Evolutionary conservation across 2,797 vertebrate species (phyloP).

Genomic region (Tenualosa ilisha): DNA sequence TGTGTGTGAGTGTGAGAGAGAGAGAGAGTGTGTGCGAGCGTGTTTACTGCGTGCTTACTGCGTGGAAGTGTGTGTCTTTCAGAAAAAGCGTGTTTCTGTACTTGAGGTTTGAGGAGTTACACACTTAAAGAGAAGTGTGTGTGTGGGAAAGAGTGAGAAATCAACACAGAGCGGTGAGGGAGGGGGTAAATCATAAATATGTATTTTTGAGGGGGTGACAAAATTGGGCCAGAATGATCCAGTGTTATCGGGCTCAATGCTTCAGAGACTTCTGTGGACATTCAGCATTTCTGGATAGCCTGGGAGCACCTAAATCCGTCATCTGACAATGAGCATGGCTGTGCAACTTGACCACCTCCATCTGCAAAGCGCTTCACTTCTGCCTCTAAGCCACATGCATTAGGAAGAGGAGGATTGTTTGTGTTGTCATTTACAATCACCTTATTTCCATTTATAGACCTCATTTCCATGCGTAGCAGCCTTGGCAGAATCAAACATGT

Average conservation of each 20-base stretch:
- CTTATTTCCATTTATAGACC: not conserved
- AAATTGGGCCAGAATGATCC: not conserved
- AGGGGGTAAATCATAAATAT: not conserved
- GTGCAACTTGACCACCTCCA: not conserved
- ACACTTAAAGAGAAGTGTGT: not conserved
- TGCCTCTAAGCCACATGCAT: not conserved
- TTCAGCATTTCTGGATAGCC: not conserved
- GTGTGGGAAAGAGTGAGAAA: slow-evolving; percentile 2
- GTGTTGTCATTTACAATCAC: not conserved
- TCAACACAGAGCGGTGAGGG: not conserved
- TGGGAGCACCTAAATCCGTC: not conserved
- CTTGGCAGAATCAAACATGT: not conserved
- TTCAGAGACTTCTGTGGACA: not conserved
- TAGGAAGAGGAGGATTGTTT: not conserved
- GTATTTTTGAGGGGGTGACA: not conserved
- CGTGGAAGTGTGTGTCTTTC: not conserved
- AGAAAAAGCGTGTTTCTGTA: not conserved
- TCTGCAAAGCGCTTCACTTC: not conserved
- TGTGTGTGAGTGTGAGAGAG: slow-evolving; percentile 18
- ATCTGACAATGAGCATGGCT: not conserved
- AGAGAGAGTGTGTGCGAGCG: not conserved
- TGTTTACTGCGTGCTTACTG: too few relatives aligned
- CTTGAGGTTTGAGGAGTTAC: not conserved
- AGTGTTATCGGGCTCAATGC: not conserved
- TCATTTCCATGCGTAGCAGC: not conserved